Percentiles rank a stretch among this genome's conserved stretches.
Conservation (phyloP, 2,113 vertebrate genomes). For the Brachyhypopomus gauderio region DNA sequence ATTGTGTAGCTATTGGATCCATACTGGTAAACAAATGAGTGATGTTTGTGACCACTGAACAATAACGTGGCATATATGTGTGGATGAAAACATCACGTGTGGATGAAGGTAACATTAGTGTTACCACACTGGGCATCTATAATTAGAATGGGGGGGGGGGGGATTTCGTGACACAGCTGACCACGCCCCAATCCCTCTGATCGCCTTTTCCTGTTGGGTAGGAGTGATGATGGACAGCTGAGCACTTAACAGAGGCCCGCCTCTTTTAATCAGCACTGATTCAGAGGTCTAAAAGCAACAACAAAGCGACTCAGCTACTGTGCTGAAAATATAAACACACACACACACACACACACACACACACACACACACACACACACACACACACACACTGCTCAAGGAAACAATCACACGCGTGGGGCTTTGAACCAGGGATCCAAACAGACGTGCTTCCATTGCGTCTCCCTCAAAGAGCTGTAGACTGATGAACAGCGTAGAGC, state of each 20-base stretch:
- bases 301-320: constrained; percentile 25
- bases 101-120: too few relatives aligned
- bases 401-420: constrained; percentile 11
- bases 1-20: too few relatives aligned
- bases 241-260: constrained; percentile 15
- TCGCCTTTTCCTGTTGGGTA: constrained; percentile 38
- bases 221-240: constrained; percentile 26
- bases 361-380: constrained; percentile 34
- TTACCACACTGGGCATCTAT: too few relatives aligned
- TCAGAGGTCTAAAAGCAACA: constrained; percentile 32
- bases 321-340: constrained; percentile 23
- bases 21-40: too few relatives aligned
- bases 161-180: constrained; percentile 30
- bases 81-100: too few relatives aligned
- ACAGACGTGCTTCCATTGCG: constrained; percentile 14
- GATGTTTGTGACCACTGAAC: too few relatives aligned
- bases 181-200: constrained; percentile 26
- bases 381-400: constrained; percentile 30
- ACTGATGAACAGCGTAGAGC: too few relatives aligned
- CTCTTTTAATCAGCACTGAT: constrained; percentile 49
- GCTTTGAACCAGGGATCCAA: constrained; percentile 44
- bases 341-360: constrained; percentile 38
- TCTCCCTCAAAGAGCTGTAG: not conserved
- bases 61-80: too few relatives aligned
- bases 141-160: not conserved